Evolutionary conservation across 2,797 vertebrate species (phyloP), one percentile per base, ranked within the genome.

Genomic region (Luscinia megarhynchos): DNA sequence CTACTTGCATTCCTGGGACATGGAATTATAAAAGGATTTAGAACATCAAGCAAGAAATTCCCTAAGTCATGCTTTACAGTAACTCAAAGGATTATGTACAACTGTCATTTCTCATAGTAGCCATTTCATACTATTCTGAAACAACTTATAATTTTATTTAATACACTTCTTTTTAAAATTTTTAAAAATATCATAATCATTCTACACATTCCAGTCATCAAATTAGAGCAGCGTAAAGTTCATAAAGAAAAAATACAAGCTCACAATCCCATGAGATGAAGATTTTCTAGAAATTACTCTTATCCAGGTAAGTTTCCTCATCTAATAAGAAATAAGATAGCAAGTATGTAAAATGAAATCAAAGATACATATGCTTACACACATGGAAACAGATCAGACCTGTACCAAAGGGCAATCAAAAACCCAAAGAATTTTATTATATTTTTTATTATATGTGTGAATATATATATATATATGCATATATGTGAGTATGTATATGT

Each of bases 111-210:
- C 11, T 29, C 15, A 41, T 6, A 53, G 32, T 46, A 59, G 73
- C 3, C 6, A 26, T 76, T 94, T 91, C 14, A 32, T 24, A 38
- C 7, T 1, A 73, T 40, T 83, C 8, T 57, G 18, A 41, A 53
- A 23, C 12, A 64, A 20, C 1, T 12, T 16, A 45, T 3, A 70
- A 26, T 75, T 62, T 78, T 70, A 41, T 82, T 67, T 45, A 21
- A 67, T 82, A 38, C 0, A 7, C 2, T 14, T 63, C 0, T 23
- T 55, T 50, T 9, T 1, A 32, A 72, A 22, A 6, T 4, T 30
- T 48, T 48, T 21, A 2, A 0, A 75, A 78, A 26, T 46, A 38
- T 27, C 8, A 6, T 40, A 30, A 58, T 15, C 9, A 50, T 54
- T 13, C 17, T 30, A 30, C 6, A 36, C 4, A 68, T 58, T 85